Evolutionary conservation across 1,140 invertebrate genomes (phyloP).

Genomic region (Atta colombica): DNA sequence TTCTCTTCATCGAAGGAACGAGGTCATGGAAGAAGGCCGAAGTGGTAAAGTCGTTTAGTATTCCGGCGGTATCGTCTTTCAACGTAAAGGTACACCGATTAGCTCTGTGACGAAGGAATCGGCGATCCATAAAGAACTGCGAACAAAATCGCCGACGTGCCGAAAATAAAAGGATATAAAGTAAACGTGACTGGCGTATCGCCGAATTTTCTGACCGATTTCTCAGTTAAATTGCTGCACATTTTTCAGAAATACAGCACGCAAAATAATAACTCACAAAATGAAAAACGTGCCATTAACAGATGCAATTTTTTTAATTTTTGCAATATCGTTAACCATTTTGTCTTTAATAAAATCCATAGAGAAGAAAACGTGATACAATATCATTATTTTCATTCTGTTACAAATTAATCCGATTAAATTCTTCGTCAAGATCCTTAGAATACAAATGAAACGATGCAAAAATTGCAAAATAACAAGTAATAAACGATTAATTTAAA

Average conservation of each 20-base stretch:
- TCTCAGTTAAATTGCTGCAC: neutral
- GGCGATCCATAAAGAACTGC: neutral
- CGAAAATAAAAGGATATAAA: conserved; percentile 52
- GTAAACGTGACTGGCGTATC: conserved; percentile 22
- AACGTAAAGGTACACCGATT: conserved; percentile 41
- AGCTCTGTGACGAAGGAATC: neutral
- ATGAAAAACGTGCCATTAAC: neutral
- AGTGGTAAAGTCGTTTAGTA: conserved; percentile 5
- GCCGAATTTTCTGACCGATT: conserved; percentile 21
- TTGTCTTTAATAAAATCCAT: neutral
- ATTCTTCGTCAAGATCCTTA: neutral
- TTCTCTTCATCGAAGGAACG: neutral
- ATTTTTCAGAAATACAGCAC: conserved; percentile 7
- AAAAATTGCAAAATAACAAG: neutral
- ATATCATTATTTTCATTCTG: conserved; percentile 1
- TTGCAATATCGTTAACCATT: neutral
- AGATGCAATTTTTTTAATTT: neutral
- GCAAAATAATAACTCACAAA: neutral
- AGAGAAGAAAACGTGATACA: neutral
- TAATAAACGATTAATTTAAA: conserved; percentile 16
- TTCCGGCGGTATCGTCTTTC: conserved; percentile 41
- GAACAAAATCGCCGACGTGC: conserved; percentile 31
- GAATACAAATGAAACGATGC: neutral
- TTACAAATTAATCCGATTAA: conserved; percentile 20
- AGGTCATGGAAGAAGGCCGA: neutral